phyloP scores from a whole-genome alignment of 2,888 invertebrate genomes.

The Oscheius myriophilus region DNA sequence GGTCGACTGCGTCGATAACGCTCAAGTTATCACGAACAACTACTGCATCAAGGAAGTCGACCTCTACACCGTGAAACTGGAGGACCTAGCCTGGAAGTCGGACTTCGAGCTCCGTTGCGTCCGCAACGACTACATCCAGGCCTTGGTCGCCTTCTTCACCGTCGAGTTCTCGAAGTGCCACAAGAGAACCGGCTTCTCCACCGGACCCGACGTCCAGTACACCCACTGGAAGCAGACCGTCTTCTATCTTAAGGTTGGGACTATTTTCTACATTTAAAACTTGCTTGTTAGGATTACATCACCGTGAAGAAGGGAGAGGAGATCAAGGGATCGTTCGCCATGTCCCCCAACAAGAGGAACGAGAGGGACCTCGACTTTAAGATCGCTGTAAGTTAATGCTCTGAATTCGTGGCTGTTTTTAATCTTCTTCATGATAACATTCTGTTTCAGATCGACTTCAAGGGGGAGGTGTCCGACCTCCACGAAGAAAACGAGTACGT shows the following conservation, averaged over 20 bases:
- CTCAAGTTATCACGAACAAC: slow-evolving; percentile 95
- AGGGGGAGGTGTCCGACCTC: slow-evolving; percentile 75
- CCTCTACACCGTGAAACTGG: slow-evolving; percentile 94
- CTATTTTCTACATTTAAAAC: not conserved
- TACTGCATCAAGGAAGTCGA: slow-evolving; percentile 91
- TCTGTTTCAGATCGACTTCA: slow-evolving; percentile 76
- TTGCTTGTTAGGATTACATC: slow-evolving; percentile 81
- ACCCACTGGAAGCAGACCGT: slow-evolving; percentile 99
- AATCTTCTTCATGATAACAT: not conserved
- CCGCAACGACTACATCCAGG: slow-evolving; percentile 75
- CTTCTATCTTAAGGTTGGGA: slow-evolving; percentile 84
- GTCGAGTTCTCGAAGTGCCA: slow-evolving; percentile 99
- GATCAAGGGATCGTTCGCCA: slow-evolving; percentile 83
- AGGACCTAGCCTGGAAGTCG: slow-evolving; percentile 89
- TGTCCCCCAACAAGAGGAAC: slow-evolving; percentile 95
- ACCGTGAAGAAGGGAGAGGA: slow-evolving; percentile 94
- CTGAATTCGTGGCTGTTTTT: too few species aligned
- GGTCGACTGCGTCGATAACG: slow-evolving; percentile 97
- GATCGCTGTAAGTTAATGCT: slow-evolving; percentile 74
- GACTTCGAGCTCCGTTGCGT: slow-evolving; percentile 75
- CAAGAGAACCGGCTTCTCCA: slow-evolving; percentile 96
- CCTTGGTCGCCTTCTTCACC: slow-evolving; percentile 97
- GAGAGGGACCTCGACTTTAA: slow-evolving; percentile 94
- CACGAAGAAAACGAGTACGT: slow-evolving; percentile 73
- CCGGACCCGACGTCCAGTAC: slow-evolving; percentile 92